Conservation (phyloP, 2,888 invertebrate genomes). For the Sphaeridia pumilis region DNA sequence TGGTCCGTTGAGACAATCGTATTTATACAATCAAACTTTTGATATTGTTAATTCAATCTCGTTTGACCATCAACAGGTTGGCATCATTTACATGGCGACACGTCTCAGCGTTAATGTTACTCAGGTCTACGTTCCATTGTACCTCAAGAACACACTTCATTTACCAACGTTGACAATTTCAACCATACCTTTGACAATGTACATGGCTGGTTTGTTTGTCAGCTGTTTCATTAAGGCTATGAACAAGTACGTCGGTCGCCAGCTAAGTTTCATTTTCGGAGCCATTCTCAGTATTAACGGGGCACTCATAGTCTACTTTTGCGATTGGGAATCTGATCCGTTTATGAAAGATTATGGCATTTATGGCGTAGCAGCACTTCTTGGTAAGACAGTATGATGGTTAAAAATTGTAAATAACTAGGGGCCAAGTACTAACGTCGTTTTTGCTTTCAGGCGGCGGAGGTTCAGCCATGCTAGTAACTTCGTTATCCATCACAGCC, state of each 20-base stretch:
- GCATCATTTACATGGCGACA: conserved; percentile 74
- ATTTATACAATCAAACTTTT: neutral
- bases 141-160: conserved; percentile 62
- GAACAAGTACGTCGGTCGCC: conserved; percentile 54
- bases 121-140: conserved; percentile 75
- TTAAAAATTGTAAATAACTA: neutral
- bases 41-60: neutral
- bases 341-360: conserved; percentile 48
- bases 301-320: conserved; percentile 58
- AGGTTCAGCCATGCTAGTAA: conserved; percentile 74
- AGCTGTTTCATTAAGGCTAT: conserved; percentile 59
- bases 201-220: conserved; percentile 63
- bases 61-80: conserved; percentile 47
- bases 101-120: conserved; percentile 71
- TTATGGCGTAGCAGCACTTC: conserved; percentile 57
- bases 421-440: too few species aligned
- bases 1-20: conserved; percentile 9
- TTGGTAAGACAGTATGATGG: conserved; percentile 45
- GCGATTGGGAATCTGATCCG: conserved; percentile 43
- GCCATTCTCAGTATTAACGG: conserved; percentile 48
- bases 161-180: conserved; percentile 64
- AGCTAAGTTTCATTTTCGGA: conserved; percentile 52
- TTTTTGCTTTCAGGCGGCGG: conserved; percentile 50
- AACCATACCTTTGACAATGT: conserved; percentile 69
- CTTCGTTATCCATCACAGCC: conserved; percentile 76